phyloP scores from a whole-genome alignment of 1,140 invertebrate species.

The Listronotus oregonensis region DNA sequence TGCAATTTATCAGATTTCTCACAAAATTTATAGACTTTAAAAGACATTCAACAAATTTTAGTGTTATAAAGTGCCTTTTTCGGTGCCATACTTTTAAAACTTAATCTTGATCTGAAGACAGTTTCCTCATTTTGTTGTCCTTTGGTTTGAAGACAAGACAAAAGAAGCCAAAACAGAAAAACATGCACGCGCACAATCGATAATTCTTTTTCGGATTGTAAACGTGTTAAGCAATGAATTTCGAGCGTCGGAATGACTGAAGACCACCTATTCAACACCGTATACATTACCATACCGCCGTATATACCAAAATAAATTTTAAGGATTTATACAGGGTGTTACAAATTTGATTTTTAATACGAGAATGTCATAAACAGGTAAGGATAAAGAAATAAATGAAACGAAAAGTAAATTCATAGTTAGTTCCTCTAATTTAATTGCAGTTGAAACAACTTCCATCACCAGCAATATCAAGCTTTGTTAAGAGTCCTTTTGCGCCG shows the following conservation, averaged over 20 bases:
- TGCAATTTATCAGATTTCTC: conserved; percentile 31
- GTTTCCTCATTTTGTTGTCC: conserved; percentile 30
- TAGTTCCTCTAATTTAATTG: too few relatives aligned
- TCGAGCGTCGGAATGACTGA: conserved; percentile 7
- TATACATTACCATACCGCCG: conserved; percentile 19
- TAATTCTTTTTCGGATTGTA: conserved; percentile 23
- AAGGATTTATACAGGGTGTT: too few relatives aligned
- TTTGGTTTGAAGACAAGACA: conserved; percentile 28
- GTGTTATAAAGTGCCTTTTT: conserved; percentile 26
- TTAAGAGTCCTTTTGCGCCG: too few relatives aligned
- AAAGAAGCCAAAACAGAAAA: conserved; percentile 20
- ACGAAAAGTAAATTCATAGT: too few relatives aligned
- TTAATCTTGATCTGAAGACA: conserved; percentile 31
- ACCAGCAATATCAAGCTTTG: too few relatives aligned
- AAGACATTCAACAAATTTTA: conserved; percentile 34
- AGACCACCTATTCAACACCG: conserved; percentile 12
- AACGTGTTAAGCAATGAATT: conserved; percentile 24
- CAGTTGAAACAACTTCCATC: too few relatives aligned
- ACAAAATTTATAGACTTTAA: conserved; percentile 29
- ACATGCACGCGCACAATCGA: conserved; percentile 20
- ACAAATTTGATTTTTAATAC: too few relatives aligned
- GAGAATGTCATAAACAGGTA: too few relatives aligned
- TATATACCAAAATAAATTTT: too few relatives aligned
- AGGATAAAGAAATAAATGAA: too few relatives aligned
- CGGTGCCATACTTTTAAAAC: conserved; percentile 33